Evolutionary conservation across 2,888 invertebrate species (phyloP), one percentile per base, ranked within the genome.

Genomic region (Heliconius erato): DNA sequence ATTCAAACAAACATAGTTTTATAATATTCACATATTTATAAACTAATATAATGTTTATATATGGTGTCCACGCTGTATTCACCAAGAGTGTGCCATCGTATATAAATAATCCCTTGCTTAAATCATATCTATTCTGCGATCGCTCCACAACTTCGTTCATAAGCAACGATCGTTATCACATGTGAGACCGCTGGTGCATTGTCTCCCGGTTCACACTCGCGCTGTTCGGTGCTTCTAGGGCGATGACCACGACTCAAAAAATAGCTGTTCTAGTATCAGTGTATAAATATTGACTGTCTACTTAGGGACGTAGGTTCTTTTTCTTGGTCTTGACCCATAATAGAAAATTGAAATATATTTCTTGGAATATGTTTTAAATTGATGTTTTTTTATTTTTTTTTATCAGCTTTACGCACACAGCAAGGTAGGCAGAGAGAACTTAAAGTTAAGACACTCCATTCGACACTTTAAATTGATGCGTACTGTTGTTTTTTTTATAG

Each of bases 91-190:
- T 83, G 84, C 85, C 84, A 89, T 86, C 86, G 88, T 90, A 89
- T 86, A 86, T 87, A 88, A 92, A 86, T 87, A 88, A 92, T 91
- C 90, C 91, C 91, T 90, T 91, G 91, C 90, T 89, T 89, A 89
- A 86, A 88, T 85, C 86, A 85, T 88, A 90, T 90, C 89, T 89
- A 88, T 87, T 82, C 84, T 81, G 89, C 89, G 86, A 90, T 90
- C 90, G 89, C 89, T 88, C 88, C 88, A 86, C 85, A 85, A 85
- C 85, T 91, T 90, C 90, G 89, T 91, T 91, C 92, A 90, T 87
- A 86, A 87, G 86, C 83, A 84, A 84, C 71, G 92, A 92, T 92
- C 85, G 86, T 87, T 91, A 92, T 92, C 92, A 84, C 89, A 89
- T 91, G 91, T 88, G 91, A 85, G 87, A 86, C 81, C 84, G 86